These are phyloP conservation scores for Crotalus viridis DNA, from an alignment of 2,113 vertebrate species.

Conservation along the genomic window DNA sequence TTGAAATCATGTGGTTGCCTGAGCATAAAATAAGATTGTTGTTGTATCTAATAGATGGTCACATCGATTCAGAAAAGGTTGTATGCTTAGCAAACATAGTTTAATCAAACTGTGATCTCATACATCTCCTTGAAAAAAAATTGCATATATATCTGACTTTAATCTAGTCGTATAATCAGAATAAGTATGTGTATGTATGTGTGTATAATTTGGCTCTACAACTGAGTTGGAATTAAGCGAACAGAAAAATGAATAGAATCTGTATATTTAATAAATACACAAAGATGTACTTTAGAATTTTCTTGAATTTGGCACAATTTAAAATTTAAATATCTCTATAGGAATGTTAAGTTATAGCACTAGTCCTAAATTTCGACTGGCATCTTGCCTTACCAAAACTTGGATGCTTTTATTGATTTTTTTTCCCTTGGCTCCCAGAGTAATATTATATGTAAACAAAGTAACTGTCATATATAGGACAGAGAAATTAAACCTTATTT, in stretches of 20 bases:
- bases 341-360: neutral
- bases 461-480: neutral
- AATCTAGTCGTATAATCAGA: neutral
- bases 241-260: neutral
- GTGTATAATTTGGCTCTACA: neutral
- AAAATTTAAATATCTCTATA: neutral
- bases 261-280: neutral
- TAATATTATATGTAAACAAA: neutral
- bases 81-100: neutral
- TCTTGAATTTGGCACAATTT: neutral
- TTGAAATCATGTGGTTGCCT: constrained; percentile 19
- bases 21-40: constrained; percentile 30
- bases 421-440: neutral
- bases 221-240: neutral
- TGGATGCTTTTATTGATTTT: neutral
- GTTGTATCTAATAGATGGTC: constrained; percentile 16
- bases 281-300: neutral
- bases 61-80: constrained; percentile 10
- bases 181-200: neutral
- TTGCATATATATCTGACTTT: neutral
- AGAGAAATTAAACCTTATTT: neutral
- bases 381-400: neutral
- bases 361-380: neutral
- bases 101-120: constrained; percentile 5
- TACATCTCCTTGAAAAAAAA: neutral